A percentile compares a stretch with the other conserved stretches of the same genome.
phyloP scores from a whole-genome alignment of 2,797 vertebrate species.

The Uromys caudimaculatus region DNA sequence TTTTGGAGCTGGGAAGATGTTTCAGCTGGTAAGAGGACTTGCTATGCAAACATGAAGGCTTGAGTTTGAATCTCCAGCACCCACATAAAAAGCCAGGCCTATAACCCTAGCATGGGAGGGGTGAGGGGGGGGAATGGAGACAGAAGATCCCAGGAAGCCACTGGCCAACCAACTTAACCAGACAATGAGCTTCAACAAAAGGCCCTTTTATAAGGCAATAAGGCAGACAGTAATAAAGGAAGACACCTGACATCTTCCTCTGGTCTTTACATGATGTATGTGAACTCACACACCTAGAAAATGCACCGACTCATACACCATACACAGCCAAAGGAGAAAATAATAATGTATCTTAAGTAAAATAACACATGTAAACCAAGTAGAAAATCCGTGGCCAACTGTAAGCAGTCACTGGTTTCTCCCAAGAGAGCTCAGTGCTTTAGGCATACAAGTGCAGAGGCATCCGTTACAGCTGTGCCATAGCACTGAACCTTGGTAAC shows the following conservation, averaged over 20 bases:
- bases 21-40: background rate
- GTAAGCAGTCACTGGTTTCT: constrained; percentile 34
- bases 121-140: too few species aligned
- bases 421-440: background rate
- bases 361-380: constrained; percentile 41
- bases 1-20: background rate
- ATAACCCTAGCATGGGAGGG: background rate
- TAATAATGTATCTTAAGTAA: constrained; percentile 62
- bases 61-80: background rate
- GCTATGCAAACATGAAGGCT: background rate
- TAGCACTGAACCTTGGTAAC: background rate
- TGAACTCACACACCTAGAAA: background rate
- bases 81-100: background rate
- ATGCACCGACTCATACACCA: background rate
- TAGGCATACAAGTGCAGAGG: background rate
- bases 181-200: background rate
- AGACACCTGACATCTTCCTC: background rate
- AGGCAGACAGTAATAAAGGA: background rate
- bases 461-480: background rate
- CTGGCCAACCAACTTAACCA: background rate
- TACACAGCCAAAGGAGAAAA: background rate
- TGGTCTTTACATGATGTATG: background rate
- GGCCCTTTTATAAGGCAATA: background rate
- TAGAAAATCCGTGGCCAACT: constrained; percentile 44
- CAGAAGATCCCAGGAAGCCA: background rate